phyloP scores from a whole-genome alignment of 2,113 vertebrate genomes.

The Platanista minor region DNA sequence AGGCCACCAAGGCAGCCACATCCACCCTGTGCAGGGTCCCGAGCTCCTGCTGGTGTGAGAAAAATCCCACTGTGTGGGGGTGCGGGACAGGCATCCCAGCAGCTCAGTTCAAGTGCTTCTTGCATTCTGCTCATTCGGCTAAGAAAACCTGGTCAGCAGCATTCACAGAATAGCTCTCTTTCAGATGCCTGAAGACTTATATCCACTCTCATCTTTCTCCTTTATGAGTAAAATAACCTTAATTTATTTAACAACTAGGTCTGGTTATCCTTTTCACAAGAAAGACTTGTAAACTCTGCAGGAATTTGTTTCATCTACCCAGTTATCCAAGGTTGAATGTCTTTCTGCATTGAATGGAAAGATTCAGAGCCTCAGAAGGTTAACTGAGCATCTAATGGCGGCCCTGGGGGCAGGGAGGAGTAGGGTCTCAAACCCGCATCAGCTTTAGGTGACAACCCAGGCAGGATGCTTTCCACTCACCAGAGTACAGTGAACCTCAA shows the following conservation, averaged over 20 bases:
- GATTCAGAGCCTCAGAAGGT: neutral
- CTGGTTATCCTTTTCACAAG: neutral
- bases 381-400: neutral
- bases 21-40: neutral
- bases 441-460: neutral
- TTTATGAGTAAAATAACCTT: neutral
- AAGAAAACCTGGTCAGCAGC: neutral
- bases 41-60: neutral
- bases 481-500: neutral
- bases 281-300: neutral
- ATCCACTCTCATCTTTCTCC: neutral
- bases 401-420: neutral
- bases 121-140: neutral
- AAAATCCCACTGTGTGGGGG: neutral
- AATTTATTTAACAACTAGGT: neutral
- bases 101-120: neutral
- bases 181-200: neutral
- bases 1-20: neutral
- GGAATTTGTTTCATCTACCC: neutral
- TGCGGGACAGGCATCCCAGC: neutral
- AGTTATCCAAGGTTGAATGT: neutral
- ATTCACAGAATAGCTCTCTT: neutral
- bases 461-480: neutral
- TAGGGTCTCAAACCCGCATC: neutral
- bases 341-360: slow-evolving; percentile 1